phyloP scores from a whole-genome alignment of 2,888 invertebrate species.

The Pollenia amentaria region DNA sequence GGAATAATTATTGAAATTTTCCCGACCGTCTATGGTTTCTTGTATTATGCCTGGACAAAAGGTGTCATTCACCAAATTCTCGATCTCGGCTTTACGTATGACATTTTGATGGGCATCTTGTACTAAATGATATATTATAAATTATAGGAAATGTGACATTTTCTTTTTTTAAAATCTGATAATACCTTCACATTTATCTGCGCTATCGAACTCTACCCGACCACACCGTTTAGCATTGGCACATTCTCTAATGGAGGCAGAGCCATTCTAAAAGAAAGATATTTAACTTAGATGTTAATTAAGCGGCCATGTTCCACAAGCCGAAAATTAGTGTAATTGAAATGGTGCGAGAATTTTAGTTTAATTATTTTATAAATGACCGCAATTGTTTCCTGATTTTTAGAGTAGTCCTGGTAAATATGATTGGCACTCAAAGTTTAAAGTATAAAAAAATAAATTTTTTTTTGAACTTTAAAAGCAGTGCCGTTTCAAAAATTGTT shows the following conservation, averaged over 20 bases:
- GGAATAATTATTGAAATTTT: constrained; percentile 77
- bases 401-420: too few species aligned
- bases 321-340: too few species aligned
- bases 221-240: constrained; percentile 51
- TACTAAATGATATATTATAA: background rate
- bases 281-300: too few species aligned
- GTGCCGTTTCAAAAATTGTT: too few species aligned
- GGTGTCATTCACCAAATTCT: constrained; percentile 77
- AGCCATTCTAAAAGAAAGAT: background rate
- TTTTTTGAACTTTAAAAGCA: too few species aligned
- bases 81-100: constrained; percentile 65
- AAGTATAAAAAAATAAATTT: too few species aligned
- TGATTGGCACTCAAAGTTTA: too few species aligned
- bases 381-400: too few species aligned
- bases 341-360: too few species aligned
- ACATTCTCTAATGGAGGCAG: constrained; percentile 23
- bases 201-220: constrained; percentile 38
- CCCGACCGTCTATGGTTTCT: constrained; percentile 75
- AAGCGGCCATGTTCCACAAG: too few species aligned
- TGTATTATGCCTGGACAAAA: constrained; percentile 78
- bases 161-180: background rate
- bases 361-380: too few species aligned
- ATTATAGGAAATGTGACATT: background rate
- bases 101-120: constrained; percentile 3
- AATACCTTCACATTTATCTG: constrained; percentile 16